phyloP scores from a whole-genome alignment of 2,113 vertebrate genomes.

The Cryptomyrus ogoouensis region DNA sequence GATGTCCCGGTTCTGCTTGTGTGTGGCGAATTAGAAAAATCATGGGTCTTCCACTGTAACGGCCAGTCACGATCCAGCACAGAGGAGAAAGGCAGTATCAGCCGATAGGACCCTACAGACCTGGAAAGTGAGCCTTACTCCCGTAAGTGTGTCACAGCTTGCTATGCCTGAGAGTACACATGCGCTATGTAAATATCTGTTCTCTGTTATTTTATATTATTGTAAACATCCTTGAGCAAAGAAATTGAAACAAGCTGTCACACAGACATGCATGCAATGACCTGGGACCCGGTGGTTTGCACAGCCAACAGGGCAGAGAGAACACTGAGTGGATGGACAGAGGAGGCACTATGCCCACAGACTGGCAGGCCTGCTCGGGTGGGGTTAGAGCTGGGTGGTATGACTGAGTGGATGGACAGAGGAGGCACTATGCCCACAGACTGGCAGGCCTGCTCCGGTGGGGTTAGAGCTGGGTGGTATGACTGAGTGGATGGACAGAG shows the following conservation, averaged over 20 bases:
- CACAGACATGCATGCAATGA: neutral
- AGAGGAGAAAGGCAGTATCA: neutral
- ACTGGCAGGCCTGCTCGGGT: neutral
- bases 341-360: neutral
- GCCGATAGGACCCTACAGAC: neutral
- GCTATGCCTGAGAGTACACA: neutral
- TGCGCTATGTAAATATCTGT: neutral
- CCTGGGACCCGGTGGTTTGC: neutral
- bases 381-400: neutral
- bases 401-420: too few relatives aligned
- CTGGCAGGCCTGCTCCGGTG: too few relatives aligned
- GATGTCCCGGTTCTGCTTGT: neutral
- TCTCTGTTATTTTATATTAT: neutral
- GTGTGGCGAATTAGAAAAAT: neutral
- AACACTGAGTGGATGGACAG: neutral
- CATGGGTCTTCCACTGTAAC: neutral
- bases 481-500: too few relatives aligned
- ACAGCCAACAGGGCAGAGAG: neutral
- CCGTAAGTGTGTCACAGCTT: neutral
- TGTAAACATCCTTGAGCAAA: neutral
- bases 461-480: too few relatives aligned
- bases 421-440: too few relatives aligned
- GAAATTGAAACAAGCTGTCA: neutral
- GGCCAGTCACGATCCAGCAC: neutral
- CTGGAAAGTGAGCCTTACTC: neutral